A percentile compares a stretch with the other conserved stretches of the same genome.
Evolutionary conservation across 2,888 invertebrate species (phyloP).

Genomic region (Tribolium freemani): DNA sequence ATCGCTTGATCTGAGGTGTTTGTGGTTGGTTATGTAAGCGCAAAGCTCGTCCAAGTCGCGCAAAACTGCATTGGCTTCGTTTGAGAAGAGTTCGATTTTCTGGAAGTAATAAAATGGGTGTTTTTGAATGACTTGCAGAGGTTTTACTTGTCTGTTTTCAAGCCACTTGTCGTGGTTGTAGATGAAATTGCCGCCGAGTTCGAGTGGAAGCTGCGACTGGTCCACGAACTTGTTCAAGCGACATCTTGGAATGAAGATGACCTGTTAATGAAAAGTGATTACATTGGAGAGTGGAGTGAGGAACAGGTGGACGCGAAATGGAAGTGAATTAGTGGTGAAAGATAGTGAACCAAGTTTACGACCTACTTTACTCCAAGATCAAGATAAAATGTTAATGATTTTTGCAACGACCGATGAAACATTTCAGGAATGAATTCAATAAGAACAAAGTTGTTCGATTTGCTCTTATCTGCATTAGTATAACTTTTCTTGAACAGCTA

Average conservation of each 20-base stretch:
- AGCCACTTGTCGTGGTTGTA: slow-evolving; percentile 84
- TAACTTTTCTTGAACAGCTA: too few species aligned
- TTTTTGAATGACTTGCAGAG: slow-evolving; percentile 5
- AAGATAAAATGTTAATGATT: too few species aligned
- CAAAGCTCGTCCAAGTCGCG: slow-evolving; percentile 75
- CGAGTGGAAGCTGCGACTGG: slow-evolving; percentile 77
- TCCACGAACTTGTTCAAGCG: slow-evolving; percentile 80
- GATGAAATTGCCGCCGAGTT: slow-evolving; percentile 79
- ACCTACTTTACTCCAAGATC: too few species aligned
- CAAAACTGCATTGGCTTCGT: slow-evolving; percentile 73
- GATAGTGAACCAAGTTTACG: too few species aligned
- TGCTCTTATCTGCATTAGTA: too few species aligned
- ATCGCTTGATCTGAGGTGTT: slow-evolving; percentile 71
- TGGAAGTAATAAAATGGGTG: slow-evolving; percentile 56
- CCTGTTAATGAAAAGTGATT: slow-evolving; percentile 68
- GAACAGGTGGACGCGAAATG: slow-evolving; percentile 2
- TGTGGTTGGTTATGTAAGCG: slow-evolving; percentile 71
- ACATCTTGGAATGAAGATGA: slow-evolving; percentile 78
- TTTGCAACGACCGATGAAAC: too few species aligned
- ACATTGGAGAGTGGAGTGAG: background rate
- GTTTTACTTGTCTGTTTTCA: slow-evolving; percentile 78
- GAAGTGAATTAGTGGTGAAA: background rate
- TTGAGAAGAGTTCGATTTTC: slow-evolving; percentile 79
- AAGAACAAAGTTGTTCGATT: too few species aligned
- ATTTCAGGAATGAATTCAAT: too few species aligned